These are phyloP conservation scores for Drosophila kepulauana DNA, from an alignment of 1,140 invertebrate species.

Conservation along the genomic window DNA sequence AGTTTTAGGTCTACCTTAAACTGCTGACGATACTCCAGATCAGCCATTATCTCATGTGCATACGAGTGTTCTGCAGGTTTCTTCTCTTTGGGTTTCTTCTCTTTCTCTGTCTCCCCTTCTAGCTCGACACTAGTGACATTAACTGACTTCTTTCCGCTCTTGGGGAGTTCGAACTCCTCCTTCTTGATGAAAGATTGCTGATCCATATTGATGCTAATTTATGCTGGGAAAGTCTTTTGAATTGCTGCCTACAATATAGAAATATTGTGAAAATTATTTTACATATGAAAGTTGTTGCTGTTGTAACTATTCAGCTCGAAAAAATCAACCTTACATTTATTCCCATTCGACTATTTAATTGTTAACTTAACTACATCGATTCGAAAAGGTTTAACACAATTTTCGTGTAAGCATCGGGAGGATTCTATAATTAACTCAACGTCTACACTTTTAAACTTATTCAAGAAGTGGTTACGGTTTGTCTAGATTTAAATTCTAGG, in stretches of 20 bases:
- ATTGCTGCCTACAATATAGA: neutral
- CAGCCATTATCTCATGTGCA: constrained; percentile 30
- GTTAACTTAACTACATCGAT: too few relatives aligned
- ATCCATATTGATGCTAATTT: neutral
- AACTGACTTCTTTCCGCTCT: constrained; percentile 54
- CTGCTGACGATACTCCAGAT: constrained; percentile 48
- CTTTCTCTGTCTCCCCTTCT: neutral
- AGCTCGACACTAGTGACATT: constrained; percentile 10
- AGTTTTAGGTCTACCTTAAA: constrained; percentile 42
- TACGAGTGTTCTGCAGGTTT: constrained; percentile 35
- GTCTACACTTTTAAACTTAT: too few relatives aligned
- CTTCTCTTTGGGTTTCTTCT: constrained; percentile 23
- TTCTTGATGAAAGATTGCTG: neutral
- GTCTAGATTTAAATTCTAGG: too few relatives aligned
- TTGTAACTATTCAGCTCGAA: neutral
- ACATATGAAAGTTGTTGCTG: neutral
- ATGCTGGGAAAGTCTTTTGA: neutral
- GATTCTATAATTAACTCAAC: too few relatives aligned
- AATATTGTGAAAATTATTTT: neutral
- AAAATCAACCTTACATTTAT: neutral
- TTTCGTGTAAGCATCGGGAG: too few relatives aligned
- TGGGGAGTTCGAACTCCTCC: neutral
- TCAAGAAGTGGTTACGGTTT: too few relatives aligned
- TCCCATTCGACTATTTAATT: too few relatives aligned
- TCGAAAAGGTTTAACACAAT: too few relatives aligned